These are phyloP conservation scores for Philhelius pedissequus DNA, from an alignment of 2,888 invertebrate species.

Conservation along the genomic window DNA sequence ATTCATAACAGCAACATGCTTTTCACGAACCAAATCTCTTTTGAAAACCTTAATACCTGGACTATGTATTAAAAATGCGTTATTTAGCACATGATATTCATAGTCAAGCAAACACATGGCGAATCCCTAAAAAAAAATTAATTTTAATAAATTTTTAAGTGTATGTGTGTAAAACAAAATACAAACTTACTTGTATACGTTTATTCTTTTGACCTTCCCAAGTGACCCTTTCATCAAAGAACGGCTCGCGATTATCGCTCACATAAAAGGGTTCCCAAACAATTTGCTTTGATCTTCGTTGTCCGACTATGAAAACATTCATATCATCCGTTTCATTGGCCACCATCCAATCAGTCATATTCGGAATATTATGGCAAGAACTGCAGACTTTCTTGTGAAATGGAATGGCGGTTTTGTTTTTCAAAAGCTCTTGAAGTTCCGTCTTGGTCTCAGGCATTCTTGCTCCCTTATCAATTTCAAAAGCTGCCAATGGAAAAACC, in stretches of 20 bases:
- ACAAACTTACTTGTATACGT: conserved; percentile 73
- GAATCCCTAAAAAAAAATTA: conserved; percentile 84
- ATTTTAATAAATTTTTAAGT: neutral
- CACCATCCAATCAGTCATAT: conserved; percentile 68
- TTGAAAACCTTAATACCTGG: conserved; percentile 91
- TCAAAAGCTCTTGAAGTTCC: conserved; percentile 70
- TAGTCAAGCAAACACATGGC: conserved; percentile 92
- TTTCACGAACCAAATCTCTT: conserved; percentile 85
- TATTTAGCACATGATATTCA: conserved; percentile 92
- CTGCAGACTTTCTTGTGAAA: conserved; percentile 72
- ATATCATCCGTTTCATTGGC: conserved; percentile 49
- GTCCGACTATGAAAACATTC: conserved; percentile 84
- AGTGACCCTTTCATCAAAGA: conserved; percentile 92
- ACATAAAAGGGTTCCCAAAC: conserved; percentile 96
- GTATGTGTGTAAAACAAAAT: neutral
- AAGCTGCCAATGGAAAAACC: conserved; percentile 90
- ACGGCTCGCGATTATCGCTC: conserved; percentile 91
- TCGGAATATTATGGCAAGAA: conserved; percentile 71
- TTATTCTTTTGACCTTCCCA: conserved; percentile 89
- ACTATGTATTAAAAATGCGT: conserved; percentile 92
- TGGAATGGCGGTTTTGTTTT: conserved; percentile 57
- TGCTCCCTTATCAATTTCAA: conserved; percentile 83
- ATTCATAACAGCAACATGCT: conserved; percentile 79
- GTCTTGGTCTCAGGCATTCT: conserved; percentile 71
- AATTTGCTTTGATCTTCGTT: conserved; percentile 84